Conservation (phyloP, 2,888 invertebrate species). For the Thecocarcelia acutangulata region DNA sequence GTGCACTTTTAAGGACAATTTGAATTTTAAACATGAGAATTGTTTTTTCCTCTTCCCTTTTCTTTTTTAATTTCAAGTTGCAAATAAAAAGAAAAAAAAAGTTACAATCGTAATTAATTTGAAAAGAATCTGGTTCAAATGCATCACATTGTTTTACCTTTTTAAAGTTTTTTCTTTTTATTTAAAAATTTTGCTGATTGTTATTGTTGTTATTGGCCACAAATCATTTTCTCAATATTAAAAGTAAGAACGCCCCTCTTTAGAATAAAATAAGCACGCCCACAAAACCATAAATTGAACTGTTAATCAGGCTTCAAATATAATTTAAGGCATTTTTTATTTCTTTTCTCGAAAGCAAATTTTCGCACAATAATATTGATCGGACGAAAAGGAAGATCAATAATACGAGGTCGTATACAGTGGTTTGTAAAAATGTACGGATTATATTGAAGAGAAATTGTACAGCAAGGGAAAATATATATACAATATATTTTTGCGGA, state of each 20-base stretch:
- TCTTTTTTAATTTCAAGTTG: not conserved
- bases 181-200: conserved; percentile 32
- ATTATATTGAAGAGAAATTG: not conserved
- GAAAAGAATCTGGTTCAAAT: conserved; percentile 65
- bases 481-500: too few species aligned
- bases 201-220: conserved; percentile 52
- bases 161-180: not conserved
- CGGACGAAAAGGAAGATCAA: conserved; percentile 40
- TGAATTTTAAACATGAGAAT: conserved; percentile 60
- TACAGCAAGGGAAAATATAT: too few species aligned
- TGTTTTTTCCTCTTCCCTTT: too few species aligned
- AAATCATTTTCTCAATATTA: conserved; percentile 62
- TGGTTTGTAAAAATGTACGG: not conserved
- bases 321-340: conserved; percentile 71
- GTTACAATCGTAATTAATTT: conserved; percentile 64
- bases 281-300: conserved; percentile 73
- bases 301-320: conserved; percentile 73
- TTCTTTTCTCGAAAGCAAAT: conserved; percentile 50
- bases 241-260: conserved; percentile 68
- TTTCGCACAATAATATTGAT: conserved; percentile 60
- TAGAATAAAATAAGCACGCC: conserved; percentile 72
- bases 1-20: conserved; percentile 59
- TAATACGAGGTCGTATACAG: conserved; percentile 19
- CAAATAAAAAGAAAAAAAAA: not conserved
- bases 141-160: conserved; percentile 55